phyloP scores from a whole-genome alignment of 2,113 vertebrate genomes.

The Strigops habroptila region DNA sequence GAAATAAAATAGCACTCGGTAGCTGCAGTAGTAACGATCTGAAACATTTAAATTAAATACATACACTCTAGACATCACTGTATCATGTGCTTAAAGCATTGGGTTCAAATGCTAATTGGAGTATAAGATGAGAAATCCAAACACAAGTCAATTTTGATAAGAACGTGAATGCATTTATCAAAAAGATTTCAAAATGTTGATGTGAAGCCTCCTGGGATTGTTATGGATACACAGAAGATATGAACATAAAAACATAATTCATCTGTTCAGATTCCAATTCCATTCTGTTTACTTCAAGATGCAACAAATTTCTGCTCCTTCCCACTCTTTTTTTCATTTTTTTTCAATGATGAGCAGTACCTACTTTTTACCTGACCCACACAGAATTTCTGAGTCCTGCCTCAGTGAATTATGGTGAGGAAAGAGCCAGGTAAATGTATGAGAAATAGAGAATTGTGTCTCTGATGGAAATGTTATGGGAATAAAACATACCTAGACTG shows the following conservation, averaged over 20 bases:
- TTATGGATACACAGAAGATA: conserved; percentile 56
- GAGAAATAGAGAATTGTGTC: background rate
- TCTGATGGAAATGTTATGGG: background rate
- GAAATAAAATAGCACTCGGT: background rate
- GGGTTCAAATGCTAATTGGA: conserved; percentile 62
- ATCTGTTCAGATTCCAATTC: conserved; percentile 29
- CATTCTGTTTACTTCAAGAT: conserved; percentile 38
- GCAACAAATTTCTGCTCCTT: conserved; percentile 36
- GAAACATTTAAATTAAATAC: conserved; percentile 41
- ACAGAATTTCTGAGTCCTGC: background rate
- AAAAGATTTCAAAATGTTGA: conserved; percentile 67
- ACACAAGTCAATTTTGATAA: conserved; percentile 58
- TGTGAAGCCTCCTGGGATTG: conserved; percentile 60
- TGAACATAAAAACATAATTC: conserved; percentile 56
- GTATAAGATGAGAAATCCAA: conserved; percentile 47
- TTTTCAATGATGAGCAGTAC: background rate
- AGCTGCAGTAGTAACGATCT: conserved; percentile 1
- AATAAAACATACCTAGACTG: background rate
- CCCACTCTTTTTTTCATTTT: background rate
- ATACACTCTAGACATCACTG: background rate
- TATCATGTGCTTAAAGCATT: conserved; percentile 29
- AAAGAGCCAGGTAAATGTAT: background rate
- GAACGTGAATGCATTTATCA: conserved; percentile 50
- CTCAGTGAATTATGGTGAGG: background rate
- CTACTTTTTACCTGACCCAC: background rate